Conservation (phyloP, 2,888 invertebrate genomes). For the Torymus texanus region DNA sequence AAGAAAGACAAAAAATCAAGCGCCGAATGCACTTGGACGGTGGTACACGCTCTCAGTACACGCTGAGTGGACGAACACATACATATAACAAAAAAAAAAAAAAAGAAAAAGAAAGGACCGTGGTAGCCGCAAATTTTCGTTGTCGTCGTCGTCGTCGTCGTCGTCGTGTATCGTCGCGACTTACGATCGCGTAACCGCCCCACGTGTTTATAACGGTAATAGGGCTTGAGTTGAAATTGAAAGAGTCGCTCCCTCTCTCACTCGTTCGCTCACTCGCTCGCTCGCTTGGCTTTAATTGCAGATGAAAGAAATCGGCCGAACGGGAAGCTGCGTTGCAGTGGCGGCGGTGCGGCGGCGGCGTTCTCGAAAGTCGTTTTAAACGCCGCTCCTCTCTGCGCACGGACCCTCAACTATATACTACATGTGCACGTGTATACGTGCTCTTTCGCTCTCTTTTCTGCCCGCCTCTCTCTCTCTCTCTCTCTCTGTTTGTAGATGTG, state of each 20-base stretch:
- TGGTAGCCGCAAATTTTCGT: conserved; percentile 57
- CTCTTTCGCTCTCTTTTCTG: not conserved
- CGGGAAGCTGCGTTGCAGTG: conserved; percentile 38
- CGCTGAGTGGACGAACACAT: not conserved
- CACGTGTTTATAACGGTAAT: conserved; percentile 54
- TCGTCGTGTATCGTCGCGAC: conserved; percentile 23
- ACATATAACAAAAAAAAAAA: too few species aligned
- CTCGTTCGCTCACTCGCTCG: conserved; percentile 31
- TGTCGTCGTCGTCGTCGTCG: conserved; percentile 17
- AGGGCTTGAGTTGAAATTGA: conserved; percentile 51
- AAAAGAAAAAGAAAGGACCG: conserved; percentile 7
- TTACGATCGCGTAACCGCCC: conserved; percentile 47
- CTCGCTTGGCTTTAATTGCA: conserved; percentile 52
- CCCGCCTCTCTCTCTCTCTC: too few species aligned
- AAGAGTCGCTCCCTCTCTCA: conserved; percentile 46
- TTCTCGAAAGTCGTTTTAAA: conserved; percentile 57
- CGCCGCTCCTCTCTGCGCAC: conserved; percentile 37
- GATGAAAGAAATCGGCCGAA: conserved; percentile 57
- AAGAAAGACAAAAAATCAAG: not conserved
- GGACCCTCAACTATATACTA: not conserved
- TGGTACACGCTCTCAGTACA: not conserved
- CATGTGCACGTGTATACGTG: not conserved
- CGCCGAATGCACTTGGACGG: conserved; percentile 12
- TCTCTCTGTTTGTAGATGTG: conserved; percentile 38
- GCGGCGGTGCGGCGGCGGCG: conserved; percentile 36